Evolutionary conservation across 2,113 vertebrate species (phyloP).

Genomic region (Thalassoma bifasciatum): DNA sequence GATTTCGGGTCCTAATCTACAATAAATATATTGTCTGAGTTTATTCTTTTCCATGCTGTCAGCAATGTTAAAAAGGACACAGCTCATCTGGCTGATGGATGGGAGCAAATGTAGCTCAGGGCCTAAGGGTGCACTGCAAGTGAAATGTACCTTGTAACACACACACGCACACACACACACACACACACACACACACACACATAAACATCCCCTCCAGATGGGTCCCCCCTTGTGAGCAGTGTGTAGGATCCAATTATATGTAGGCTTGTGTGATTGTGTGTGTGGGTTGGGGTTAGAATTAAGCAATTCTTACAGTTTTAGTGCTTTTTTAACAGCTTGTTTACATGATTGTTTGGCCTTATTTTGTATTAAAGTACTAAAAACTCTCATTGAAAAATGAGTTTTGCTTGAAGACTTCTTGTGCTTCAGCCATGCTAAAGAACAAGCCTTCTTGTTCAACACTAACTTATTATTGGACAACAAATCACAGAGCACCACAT

Average conservation of each 20-base stretch:
- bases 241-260: conserved; percentile 66
- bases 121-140: conserved; percentile 72
- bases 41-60: conserved; percentile 68
- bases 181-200: conserved; percentile 57
- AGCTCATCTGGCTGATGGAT: conserved; percentile 78
- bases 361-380: conserved; percentile 6
- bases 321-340: conserved; percentile 20
- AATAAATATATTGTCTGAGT: conserved; percentile 81
- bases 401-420: not conserved
- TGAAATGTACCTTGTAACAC: conserved; percentile 74
- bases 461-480: not conserved
- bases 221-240: conserved; percentile 73
- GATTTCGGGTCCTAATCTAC: conserved; percentile 80
- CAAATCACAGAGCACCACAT: not conserved
- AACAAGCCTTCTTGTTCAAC: not conserved
- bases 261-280: conserved; percentile 22
- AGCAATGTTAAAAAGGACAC: conserved; percentile 83
- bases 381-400: not conserved
- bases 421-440: not conserved
- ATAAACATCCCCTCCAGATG: conserved; percentile 76
- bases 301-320: conserved; percentile 37
- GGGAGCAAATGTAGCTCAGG: conserved; percentile 74
- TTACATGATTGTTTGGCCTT: not conserved
- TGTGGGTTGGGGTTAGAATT: conserved; percentile 23
- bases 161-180: conserved; percentile 65